These are phyloP conservation scores for Drosophila yakuba DNA, from an alignment of 1,140 invertebrate genomes.

Conservation along the genomic window DNA sequence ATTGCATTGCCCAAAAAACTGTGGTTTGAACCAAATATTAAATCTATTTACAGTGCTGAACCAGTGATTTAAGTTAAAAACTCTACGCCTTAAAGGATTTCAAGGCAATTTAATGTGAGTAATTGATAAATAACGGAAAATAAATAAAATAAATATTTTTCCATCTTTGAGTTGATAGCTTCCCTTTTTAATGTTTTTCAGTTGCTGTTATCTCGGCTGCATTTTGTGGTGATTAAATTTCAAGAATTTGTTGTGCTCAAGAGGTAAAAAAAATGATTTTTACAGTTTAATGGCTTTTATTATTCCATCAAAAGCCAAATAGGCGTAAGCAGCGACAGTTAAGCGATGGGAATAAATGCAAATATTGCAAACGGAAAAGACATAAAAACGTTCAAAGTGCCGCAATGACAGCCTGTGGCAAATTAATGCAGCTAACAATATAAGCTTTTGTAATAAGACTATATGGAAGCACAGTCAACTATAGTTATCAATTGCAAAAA, in stretches of 20 bases:
- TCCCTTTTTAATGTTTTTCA: conserved; percentile 13
- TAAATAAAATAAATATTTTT: neutral
- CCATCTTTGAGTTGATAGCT: neutral
- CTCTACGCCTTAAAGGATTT: neutral
- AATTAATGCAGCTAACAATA: conserved; percentile 37
- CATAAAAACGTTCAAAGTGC: conserved; percentile 7
- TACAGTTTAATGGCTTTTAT: conserved; percentile 6
- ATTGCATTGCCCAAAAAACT: neutral
- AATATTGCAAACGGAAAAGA: neutral
- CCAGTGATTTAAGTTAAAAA: neutral
- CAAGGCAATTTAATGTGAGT: neutral
- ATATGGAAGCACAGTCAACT: conserved; percentile 6
- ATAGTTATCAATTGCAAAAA: conserved; percentile 44
- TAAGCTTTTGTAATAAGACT: conserved; percentile 24
- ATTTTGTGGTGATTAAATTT: conserved; percentile 17
- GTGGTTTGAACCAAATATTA: neutral
- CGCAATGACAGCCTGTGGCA: conserved; percentile 15
- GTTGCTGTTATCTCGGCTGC: neutral
- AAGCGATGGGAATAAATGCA: conserved; percentile 25
- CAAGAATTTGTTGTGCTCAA: conserved; percentile 6
- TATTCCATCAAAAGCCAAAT: conserved; percentile 7
- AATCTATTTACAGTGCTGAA: too few relatives aligned
- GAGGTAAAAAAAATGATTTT: neutral
- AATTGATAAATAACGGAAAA: neutral
- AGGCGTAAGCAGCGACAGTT: conserved; percentile 10